Evolutionary conservation across 2,888 invertebrate genomes (phyloP).

Genomic region (Thysanoteuthis rhombus): DNA sequence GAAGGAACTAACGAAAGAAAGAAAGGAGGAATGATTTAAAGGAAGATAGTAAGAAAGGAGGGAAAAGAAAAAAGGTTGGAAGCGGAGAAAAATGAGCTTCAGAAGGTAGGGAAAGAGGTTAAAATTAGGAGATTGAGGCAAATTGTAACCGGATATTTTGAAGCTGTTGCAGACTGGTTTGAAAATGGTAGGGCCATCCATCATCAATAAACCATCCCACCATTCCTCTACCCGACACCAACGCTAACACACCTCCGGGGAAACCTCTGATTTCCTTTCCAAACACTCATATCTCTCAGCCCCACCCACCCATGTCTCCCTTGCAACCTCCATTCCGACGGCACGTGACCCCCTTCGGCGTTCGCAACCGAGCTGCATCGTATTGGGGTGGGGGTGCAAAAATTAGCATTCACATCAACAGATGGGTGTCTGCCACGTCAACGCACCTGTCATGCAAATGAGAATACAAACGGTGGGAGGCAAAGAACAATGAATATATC

Average conservation of each 20-base stretch:
- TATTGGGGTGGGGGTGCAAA: neutral
- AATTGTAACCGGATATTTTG: neutral
- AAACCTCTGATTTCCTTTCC: neutral
- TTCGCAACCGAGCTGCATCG: neutral
- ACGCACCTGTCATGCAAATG: neutral
- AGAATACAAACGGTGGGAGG: too few relatives aligned
- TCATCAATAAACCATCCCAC: neutral
- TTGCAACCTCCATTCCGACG: neutral
- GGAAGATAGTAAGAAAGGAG: neutral
- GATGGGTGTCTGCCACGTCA: neutral
- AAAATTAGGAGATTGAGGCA: neutral
- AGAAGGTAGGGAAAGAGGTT: neutral
- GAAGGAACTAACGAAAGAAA: neutral
- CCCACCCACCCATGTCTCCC: neutral
- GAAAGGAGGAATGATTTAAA: neutral
- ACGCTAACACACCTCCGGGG: too few relatives aligned
- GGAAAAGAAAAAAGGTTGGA: neutral
- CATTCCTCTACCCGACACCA: neutral
- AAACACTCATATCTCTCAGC: neutral
- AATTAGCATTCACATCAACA: neutral
- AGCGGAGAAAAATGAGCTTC: neutral
- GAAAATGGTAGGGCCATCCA: neutral
- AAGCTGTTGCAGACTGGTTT: neutral
- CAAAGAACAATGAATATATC: neutral
- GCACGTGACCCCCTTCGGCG: too few relatives aligned